Percentiles rank a stretch among this genome's conserved stretches.
phyloP scores from a whole-genome alignment of 1,140 invertebrate genomes.

The Zaprionus kolodkinae region DNA sequence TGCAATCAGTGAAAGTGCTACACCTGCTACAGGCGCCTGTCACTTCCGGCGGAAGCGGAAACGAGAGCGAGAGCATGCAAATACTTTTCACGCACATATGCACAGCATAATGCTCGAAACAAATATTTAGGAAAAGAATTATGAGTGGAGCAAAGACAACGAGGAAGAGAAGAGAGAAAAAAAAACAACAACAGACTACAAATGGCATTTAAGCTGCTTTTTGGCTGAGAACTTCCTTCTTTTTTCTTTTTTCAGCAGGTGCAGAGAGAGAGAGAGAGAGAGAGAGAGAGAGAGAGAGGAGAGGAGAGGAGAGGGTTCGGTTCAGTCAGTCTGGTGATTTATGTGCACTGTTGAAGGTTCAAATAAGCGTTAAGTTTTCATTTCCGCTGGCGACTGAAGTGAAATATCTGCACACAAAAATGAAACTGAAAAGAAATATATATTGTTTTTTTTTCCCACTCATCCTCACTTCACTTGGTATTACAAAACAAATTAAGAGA shows the following conservation, averaged over 20 bases:
- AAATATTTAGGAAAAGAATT: slow-evolving; percentile 73
- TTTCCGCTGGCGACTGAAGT: slow-evolving; percentile 71
- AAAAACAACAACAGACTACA: slow-evolving; percentile 36
- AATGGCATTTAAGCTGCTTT: slow-evolving; percentile 72
- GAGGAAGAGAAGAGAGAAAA: slow-evolving; percentile 26
- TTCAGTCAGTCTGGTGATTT: slow-evolving; percentile 72
- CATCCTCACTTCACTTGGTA: slow-evolving; percentile 19
- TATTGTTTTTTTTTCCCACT: slow-evolving; percentile 62
- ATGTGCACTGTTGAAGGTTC: slow-evolving; percentile 82
- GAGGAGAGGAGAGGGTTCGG: slow-evolving; percentile 15
- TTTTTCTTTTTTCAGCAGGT: background rate
- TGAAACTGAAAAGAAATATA: slow-evolving; percentile 73
- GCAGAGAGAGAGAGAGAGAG: background rate
- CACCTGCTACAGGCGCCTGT: slow-evolving; percentile 57
- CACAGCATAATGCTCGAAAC: slow-evolving; percentile 60
- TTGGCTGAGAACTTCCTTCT: slow-evolving; percentile 1
- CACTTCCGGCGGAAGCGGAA: slow-evolving; percentile 56
- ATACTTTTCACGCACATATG: slow-evolving; percentile 75
- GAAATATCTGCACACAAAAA: slow-evolving; percentile 64
- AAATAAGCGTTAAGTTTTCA: slow-evolving; percentile 83
- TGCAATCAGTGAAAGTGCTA: slow-evolving; percentile 70
- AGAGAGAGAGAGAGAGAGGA: background rate
- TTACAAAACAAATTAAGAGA: slow-evolving; percentile 81
- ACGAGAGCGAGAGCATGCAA: slow-evolving; percentile 13
- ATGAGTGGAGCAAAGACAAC: slow-evolving; percentile 59